Evolutionary conservation across 2,113 vertebrate species (phyloP).

Genomic region (Boulengeromyrus knoepffleri): DNA sequence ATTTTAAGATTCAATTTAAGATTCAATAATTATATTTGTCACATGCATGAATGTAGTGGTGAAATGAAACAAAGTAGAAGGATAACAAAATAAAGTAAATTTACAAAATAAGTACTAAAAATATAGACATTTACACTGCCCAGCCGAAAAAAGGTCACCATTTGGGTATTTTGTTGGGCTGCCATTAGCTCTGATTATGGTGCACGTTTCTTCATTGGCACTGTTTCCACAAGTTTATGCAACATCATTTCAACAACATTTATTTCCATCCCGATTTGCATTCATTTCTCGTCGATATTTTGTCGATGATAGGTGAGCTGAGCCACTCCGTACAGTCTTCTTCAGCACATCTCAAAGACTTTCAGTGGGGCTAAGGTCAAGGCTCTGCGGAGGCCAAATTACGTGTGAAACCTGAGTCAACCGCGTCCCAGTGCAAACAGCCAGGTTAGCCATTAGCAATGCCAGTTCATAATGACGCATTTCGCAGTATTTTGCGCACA

Average conservation of each 20-base stretch:
- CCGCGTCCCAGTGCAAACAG: no score
- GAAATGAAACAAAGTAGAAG: background rate
- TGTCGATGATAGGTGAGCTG: background rate
- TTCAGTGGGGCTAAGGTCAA: background rate
- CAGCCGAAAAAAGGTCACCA: background rate
- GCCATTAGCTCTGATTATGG: no score
- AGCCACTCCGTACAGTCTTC: background rate
- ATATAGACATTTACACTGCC: background rate
- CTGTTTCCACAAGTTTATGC: background rate
- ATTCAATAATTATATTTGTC: background rate
- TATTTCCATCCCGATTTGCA: background rate
- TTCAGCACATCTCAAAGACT: background rate
- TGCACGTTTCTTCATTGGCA: no score
- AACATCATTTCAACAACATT: background rate
- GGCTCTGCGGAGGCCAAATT: background rate
- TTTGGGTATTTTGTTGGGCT: no score
- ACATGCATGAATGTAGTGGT: background rate
- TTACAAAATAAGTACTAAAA: background rate
- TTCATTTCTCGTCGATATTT: background rate
- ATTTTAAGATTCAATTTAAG: background rate
- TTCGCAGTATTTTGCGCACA: no score
- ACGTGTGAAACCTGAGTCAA: background rate
- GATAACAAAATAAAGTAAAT: no score
- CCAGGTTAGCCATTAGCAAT: no score
- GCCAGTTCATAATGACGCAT: no score